Evolutionary conservation across 2,113 vertebrate genomes (phyloP).

Genomic region (Otocyon megalotis): DNA sequence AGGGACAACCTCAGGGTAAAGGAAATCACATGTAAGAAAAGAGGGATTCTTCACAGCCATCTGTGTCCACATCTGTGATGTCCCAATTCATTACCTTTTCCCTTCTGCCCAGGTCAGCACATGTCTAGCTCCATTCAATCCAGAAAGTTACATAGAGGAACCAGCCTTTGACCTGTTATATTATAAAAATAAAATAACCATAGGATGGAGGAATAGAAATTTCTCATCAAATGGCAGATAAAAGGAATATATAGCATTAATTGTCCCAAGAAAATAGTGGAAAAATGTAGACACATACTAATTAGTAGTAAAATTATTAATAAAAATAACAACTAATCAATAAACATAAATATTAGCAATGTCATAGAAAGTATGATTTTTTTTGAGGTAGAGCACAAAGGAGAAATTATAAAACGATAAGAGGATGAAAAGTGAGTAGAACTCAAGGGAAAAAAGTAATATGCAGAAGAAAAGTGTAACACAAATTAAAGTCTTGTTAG

Average conservation of each 20-base stretch:
- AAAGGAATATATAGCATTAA: neutral
- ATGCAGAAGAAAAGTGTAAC: neutral
- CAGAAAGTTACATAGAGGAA: accelerated
- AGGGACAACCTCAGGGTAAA: neutral
- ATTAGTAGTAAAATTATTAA: neutral
- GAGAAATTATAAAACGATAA: neutral
- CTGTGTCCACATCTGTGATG: accelerated
- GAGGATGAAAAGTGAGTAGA: neutral
- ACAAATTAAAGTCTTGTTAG: neutral
- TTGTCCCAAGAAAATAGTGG: neutral
- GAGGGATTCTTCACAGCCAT: too few species aligned
- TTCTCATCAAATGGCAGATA: neutral
- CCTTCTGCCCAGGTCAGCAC: neutral
- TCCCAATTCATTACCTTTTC: neutral
- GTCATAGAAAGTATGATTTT: neutral
- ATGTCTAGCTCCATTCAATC: neutral
- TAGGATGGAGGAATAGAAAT: neutral
- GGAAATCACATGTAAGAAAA: accelerated
- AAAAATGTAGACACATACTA: neutral
- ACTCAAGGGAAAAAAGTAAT: neutral
- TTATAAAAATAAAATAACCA: neutral
- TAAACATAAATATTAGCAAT: neutral
- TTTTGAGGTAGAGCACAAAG: neutral
- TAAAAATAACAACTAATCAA: neutral
- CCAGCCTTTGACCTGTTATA: neutral